phyloP scores from a whole-genome alignment of 2,113 vertebrate genomes.

The Oostethus manadensis region DNA sequence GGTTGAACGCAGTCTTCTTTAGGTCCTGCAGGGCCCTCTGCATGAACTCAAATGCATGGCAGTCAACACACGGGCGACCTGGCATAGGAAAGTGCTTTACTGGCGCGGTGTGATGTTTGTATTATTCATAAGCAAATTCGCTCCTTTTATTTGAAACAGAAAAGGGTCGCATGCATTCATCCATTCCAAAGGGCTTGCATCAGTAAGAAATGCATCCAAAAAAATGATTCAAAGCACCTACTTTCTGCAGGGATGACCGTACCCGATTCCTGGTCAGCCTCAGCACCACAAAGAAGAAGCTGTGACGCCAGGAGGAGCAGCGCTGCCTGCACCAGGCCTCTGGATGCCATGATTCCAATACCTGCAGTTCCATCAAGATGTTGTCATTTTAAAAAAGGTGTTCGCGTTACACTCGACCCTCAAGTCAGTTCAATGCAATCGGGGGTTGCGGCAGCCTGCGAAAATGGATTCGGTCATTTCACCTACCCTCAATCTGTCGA shows the following conservation, averaged over 20 bases:
- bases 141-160: not conserved
- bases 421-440: not conserved
- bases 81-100: constrained; percentile 1
- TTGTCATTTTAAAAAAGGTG: too few species aligned
- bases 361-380: not conserved
- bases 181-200: too few species aligned
- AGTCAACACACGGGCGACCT: constrained; percentile 95
- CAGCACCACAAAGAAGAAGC: constrained; percentile 58
- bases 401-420: not conserved
- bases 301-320: constrained; percentile 66
- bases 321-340: constrained; percentile 49
- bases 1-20: constrained; percentile 85
- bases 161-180: too few species aligned
- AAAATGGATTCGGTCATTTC: not conserved
- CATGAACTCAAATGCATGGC: constrained; percentile 97
- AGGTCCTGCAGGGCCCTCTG: constrained; percentile 94
- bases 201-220: too few species aligned
- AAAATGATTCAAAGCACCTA: constrained; percentile 61
- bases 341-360: constrained; percentile 50
- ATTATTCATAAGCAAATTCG: not conserved
- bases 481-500: constrained; percentile 48
- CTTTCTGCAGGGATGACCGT: constrained; percentile 89
- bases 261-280: constrained; percentile 75
- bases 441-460: too few species aligned
- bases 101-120: too few species aligned